A percentile compares a stretch with the other conserved stretches of the same genome.
Conservation (phyloP, 2,888 invertebrate genomes). For the Diplazon laetatorius region DNA sequence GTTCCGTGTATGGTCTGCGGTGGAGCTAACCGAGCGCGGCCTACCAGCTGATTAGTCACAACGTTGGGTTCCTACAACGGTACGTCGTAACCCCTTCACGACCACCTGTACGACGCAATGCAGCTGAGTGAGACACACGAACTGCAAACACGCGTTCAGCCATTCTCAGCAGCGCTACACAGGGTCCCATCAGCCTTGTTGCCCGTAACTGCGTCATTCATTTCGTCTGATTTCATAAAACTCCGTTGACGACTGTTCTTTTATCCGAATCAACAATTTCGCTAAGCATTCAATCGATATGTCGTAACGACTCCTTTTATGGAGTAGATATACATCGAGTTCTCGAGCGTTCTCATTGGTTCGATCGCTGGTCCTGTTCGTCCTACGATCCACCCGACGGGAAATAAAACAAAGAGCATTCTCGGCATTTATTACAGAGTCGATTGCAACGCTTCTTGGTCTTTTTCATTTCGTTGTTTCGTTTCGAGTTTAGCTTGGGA, state of each 20-base stretch:
- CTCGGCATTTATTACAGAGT: slow-evolving; percentile 9
- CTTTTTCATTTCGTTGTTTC: background rate
- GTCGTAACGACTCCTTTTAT: background rate
- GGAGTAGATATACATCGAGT: background rate
- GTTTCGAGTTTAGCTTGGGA: slow-evolving; percentile 3
- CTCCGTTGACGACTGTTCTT: too few species aligned
- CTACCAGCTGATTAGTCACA: slow-evolving; percentile 50
- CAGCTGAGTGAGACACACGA: slow-evolving; percentile 8
- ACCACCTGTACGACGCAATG: slow-evolving; percentile 51
- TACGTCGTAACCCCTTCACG: slow-evolving; percentile 18
- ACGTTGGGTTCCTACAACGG: slow-evolving; percentile 23
- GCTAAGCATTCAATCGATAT: background rate
- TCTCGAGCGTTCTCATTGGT: slow-evolving; percentile 12
- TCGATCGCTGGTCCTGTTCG: slow-evolving; percentile 4
- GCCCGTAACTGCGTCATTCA: too few species aligned
- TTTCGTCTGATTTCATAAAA: too few species aligned
- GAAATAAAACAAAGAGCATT: slow-evolving; percentile 30
- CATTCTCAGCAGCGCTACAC: background rate
- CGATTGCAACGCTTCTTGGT: background rate
- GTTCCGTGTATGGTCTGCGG: slow-evolving; percentile 25
- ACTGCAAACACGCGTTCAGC: background rate
- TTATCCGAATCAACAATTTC: background rate
- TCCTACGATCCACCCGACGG: slow-evolving; percentile 27
- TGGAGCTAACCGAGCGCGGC: slow-evolving; percentile 42
- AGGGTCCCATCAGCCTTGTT: too few species aligned